phyloP scores from a whole-genome alignment of 2,113 vertebrate genomes.

The Apodemus speciosus region DNA sequence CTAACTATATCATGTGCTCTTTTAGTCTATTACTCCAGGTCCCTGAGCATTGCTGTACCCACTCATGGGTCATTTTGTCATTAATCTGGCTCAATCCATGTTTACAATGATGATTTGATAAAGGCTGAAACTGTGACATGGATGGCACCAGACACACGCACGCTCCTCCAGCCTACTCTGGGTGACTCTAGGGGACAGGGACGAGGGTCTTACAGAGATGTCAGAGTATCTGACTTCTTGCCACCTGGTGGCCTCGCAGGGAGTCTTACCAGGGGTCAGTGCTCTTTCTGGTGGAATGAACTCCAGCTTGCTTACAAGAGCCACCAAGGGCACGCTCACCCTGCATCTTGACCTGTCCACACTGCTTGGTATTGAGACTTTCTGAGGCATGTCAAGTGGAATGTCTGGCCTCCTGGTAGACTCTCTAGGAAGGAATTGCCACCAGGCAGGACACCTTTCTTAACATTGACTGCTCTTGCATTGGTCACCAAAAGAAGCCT shows the following conservation, averaged over 20 bases:
- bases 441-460: neutral
- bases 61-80: neutral
- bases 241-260: neutral
- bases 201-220: neutral
- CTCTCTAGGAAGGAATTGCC: neutral
- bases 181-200: neutral
- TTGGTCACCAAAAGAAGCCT: too few relatives aligned
- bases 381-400: neutral
- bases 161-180: neutral
- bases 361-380: neutral
- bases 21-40: too few relatives aligned
- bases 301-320: neutral
- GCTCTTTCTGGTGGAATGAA: neutral
- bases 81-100: neutral
- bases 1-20: neutral
- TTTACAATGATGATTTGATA: neutral
- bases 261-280: neutral
- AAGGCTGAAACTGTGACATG: neutral
- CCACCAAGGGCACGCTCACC: neutral
- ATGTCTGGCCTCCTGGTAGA: neutral
- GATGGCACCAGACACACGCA: neutral
- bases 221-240: neutral
- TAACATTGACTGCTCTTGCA: neutral
- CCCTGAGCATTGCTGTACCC: neutral
- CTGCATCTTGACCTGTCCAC: neutral